Percentiles rank a stretch among this genome's conserved stretches.
Evolutionary conservation across 2,113 vertebrate species (phyloP).

Genomic region (Perognathus longimembris): DNA sequence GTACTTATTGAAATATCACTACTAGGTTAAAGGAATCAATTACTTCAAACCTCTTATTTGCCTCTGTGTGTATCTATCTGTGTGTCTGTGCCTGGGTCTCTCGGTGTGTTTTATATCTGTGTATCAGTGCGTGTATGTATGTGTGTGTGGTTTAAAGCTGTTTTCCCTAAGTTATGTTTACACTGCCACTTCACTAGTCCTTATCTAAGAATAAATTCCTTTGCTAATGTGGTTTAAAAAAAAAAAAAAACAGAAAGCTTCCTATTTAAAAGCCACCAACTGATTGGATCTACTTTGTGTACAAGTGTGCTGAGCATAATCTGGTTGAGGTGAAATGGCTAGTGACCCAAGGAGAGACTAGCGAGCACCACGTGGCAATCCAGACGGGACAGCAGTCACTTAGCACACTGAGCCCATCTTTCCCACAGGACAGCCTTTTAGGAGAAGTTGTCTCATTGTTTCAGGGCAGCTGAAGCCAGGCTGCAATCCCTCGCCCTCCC

Average conservation of each 20-base stretch:
- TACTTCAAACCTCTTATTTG: conserved; percentile 3
- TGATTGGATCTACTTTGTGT: conserved; percentile 20
- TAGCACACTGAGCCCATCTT: conserved; percentile 71
- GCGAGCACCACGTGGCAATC: conserved; percentile 61
- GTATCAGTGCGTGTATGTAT: neutral
- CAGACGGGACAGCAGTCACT: conserved; percentile 63
- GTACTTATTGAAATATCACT: neutral
- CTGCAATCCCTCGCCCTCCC: conserved; percentile 23
- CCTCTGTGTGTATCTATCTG: neutral
- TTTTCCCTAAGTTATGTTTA: conserved; percentile 36
- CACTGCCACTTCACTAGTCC: conserved; percentile 51
- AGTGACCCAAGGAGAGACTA: conserved; percentile 57
- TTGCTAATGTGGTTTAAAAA: conserved; percentile 75
- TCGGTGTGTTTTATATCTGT: neutral
- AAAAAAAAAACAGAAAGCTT: conserved; percentile 68
- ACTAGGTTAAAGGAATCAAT: conserved; percentile 49
- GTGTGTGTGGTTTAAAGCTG: neutral
- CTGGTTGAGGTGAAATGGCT: conserved; percentile 15
- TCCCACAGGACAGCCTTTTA: conserved; percentile 51
- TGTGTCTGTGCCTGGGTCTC: too few relatives aligned
- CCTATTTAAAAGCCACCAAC: conserved; percentile 57
- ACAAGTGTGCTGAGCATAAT: neutral
- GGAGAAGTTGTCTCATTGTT: conserved; percentile 53
- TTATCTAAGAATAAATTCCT: conserved; percentile 76
- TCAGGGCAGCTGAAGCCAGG: conserved; percentile 31